These are phyloP conservation scores for Pelochelys cantorii DNA, from an alignment of 2,797 vertebrate genomes.

Conservation along the genomic window DNA sequence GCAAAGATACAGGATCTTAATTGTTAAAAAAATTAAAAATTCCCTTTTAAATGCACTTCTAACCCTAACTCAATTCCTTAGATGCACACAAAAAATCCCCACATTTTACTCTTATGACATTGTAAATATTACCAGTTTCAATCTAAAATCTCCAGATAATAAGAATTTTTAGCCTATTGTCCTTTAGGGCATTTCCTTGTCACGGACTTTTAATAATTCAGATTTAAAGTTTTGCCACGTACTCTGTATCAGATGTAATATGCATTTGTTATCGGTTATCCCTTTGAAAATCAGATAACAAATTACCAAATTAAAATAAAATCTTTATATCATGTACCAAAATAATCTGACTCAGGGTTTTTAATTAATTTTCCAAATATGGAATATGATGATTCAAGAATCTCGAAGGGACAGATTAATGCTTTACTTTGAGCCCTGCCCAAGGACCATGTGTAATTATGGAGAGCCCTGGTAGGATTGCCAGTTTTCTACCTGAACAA, in stretches of 20 bases:
- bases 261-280: constrained; percentile 11
- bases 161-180: constrained; percentile 18
- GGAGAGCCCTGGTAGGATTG: too few relatives aligned
- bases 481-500: too few relatives aligned
- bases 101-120: neutral
- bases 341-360: neutral
- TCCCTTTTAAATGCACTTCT: neutral
- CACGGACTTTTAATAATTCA: constrained; percentile 27
- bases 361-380: neutral
- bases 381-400: neutral
- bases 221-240: neutral
- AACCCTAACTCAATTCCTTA: neutral
- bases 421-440: neutral
- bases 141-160: neutral
- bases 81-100: neutral
- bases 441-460: neutral
- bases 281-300: constrained; percentile 23
- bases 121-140: neutral
- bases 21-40: neutral
- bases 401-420: neutral
- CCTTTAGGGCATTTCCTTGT: constrained; percentile 15
- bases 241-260: constrained; percentile 8
- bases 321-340: neutral
- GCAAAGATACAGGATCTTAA: neutral
- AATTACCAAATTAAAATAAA: constrained; percentile 11